Conservation (phyloP, 2,797 vertebrate species). For the Eurystomus glaucurus region DNA sequence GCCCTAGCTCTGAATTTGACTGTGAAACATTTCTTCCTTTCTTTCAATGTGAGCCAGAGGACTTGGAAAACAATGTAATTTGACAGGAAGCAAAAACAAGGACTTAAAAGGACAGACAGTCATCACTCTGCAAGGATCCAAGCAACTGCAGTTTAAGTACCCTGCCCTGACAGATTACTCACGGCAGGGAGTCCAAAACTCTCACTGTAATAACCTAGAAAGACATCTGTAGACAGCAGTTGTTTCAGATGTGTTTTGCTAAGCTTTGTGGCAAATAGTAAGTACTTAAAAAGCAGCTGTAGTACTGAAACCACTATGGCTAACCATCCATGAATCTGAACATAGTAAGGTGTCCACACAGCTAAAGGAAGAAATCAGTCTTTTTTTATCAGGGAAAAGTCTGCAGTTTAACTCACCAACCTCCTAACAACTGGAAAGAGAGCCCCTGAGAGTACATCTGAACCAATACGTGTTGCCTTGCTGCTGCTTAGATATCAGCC, state of each 20-base stretch:
- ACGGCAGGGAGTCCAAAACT: background rate
- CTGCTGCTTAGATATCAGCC: background rate
- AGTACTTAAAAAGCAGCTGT: background rate
- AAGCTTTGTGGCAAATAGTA: background rate
- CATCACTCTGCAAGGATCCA: background rate
- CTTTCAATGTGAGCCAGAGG: background rate
- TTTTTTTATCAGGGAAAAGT: background rate
- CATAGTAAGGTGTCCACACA: background rate
- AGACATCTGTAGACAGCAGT: background rate
- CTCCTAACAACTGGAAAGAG: background rate
- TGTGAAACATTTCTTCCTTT: background rate
- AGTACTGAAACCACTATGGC: accelerated
- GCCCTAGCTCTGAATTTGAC: background rate
- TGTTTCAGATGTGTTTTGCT: background rate
- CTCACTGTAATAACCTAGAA: background rate
- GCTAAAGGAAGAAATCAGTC: background rate
- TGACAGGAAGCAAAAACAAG: slow-evolving; percentile 25
- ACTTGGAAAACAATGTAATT: background rate
- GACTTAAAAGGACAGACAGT: background rate
- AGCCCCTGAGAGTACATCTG: background rate
- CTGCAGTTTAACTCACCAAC: background rate
- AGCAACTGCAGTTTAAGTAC: slow-evolving; percentile 22
- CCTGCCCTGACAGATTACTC: background rate
- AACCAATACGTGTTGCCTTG: background rate
- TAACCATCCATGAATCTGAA: background rate